phyloP scores from a whole-genome alignment of 2,797 vertebrate genomes.

The Limosa lapponica region DNA sequence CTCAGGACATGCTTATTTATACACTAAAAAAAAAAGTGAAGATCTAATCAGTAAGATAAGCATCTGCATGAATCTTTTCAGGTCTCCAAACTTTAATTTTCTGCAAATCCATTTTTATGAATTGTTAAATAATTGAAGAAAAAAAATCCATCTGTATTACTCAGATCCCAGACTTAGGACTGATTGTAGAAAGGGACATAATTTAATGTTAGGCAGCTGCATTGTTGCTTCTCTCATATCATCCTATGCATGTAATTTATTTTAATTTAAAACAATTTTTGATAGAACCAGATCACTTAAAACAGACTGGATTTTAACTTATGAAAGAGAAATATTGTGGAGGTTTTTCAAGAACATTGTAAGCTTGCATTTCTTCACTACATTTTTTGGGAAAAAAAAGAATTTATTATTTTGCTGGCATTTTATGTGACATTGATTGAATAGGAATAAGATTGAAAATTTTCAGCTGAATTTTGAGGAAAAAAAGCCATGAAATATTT shows the following conservation, averaged over 20 bases:
- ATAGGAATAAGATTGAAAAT: not conserved
- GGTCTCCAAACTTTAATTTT: not conserved
- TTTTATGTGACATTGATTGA: not conserved
- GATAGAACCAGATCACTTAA: not conserved
- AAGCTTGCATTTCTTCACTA: not conserved
- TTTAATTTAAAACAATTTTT: not conserved
- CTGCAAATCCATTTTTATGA: not conserved
- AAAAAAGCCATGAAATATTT: not conserved
- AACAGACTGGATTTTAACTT: not conserved
- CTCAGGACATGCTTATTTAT: not conserved
- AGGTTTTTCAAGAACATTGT: not conserved
- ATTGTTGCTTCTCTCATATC: not conserved
- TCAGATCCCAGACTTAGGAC: not conserved
- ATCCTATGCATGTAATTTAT: not conserved
- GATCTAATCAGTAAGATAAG: not conserved
- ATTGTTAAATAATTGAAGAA: not conserved
- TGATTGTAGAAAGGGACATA: not conserved
- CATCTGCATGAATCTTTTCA: not conserved
- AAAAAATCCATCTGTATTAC: not conserved
- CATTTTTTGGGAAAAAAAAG: accelerated
- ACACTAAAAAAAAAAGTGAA: not conserved
- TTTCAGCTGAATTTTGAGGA: not conserved
- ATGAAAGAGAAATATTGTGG: not conserved
- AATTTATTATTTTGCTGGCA: not conserved
- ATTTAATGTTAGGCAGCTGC: not conserved